These are phyloP conservation scores for Suncus etruscus DNA, from an alignment of 2,113 vertebrate species.

Conservation along the genomic window DNA sequence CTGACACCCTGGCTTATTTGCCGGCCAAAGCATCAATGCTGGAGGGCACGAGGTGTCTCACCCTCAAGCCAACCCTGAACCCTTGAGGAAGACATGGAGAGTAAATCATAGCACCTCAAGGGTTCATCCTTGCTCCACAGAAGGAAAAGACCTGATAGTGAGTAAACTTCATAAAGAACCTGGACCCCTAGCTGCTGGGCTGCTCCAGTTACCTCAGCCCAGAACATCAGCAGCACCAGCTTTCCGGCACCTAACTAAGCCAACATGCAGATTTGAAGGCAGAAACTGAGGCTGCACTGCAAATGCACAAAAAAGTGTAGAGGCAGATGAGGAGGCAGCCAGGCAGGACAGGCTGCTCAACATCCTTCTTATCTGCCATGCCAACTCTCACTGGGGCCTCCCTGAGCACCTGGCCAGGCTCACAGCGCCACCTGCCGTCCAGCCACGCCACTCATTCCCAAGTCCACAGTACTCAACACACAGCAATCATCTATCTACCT, in stretches of 20 bases:
- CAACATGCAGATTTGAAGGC: background rate
- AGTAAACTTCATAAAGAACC: background rate
- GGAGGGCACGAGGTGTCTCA: too few relatives aligned
- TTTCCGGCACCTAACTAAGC: background rate
- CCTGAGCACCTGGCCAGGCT: constrained; percentile 63
- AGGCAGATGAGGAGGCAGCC: too few relatives aligned
- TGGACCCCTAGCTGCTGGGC: too few relatives aligned
- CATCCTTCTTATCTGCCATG: background rate
- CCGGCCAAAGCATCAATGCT: too few relatives aligned
- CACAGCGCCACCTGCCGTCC: constrained; percentile 84
- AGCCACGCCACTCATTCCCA: background rate
- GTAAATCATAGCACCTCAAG: background rate
- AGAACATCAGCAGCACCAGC: background rate
- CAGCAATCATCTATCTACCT: too few relatives aligned
- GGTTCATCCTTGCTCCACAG: background rate
- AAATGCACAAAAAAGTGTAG: too few relatives aligned
- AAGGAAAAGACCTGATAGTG: background rate
- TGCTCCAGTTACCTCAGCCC: background rate
- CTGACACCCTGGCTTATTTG: too few relatives aligned
- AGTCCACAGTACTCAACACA: background rate
- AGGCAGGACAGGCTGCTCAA: background rate
- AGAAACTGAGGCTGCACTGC: background rate
- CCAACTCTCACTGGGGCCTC: background rate
- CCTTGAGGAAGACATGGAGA: too few relatives aligned
- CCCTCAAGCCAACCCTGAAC: too few relatives aligned